Conservation (phyloP, 2,888 invertebrate species). For the Diloba caeruleocephala region DNA sequence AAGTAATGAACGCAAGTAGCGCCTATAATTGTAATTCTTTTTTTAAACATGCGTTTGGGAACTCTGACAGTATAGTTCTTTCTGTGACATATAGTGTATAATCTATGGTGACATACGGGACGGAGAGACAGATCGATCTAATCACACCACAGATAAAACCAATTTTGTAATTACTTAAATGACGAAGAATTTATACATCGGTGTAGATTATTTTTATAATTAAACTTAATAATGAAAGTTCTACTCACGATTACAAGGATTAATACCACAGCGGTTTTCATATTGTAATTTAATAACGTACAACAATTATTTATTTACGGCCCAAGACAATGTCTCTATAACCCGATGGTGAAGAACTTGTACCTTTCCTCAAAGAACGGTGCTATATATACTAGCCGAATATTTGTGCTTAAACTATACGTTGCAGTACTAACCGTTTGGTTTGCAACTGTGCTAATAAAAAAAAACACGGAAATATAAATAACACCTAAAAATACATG, state of each 20-base stretch:
- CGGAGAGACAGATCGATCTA: too few relatives aligned
- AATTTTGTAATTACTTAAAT: too few relatives aligned
- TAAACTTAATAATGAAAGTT: neutral
- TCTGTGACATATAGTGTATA: too few relatives aligned
- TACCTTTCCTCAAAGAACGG: neutral
- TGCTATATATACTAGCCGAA: constrained; percentile 35
- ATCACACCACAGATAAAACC: too few relatives aligned
- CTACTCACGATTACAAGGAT: constrained; percentile 44
- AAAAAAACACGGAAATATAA: neutral
- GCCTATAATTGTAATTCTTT: too few relatives aligned
- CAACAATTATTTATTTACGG: neutral
- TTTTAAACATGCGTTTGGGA: too few relatives aligned
- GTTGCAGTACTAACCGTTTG: constrained; percentile 1
- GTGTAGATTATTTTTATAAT: too few relatives aligned
- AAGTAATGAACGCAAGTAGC: too few relatives aligned
- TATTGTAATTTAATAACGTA: constrained; percentile 20
- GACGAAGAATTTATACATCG: too few relatives aligned
- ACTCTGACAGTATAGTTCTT: too few relatives aligned
- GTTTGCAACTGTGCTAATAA: constrained; percentile 27
- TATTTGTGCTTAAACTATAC: constrained; percentile 18
- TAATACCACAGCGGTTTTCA: constrained; percentile 38
- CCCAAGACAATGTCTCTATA: neutral
- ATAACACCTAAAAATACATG: constrained; percentile 5
- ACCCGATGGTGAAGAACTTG: constrained; percentile 21
- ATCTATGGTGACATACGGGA: too few relatives aligned